Percentiles rank a stretch among this genome's conserved stretches.
phyloP scores from a whole-genome alignment of 2,113 vertebrate species.

The Chitala chitala region DNA sequence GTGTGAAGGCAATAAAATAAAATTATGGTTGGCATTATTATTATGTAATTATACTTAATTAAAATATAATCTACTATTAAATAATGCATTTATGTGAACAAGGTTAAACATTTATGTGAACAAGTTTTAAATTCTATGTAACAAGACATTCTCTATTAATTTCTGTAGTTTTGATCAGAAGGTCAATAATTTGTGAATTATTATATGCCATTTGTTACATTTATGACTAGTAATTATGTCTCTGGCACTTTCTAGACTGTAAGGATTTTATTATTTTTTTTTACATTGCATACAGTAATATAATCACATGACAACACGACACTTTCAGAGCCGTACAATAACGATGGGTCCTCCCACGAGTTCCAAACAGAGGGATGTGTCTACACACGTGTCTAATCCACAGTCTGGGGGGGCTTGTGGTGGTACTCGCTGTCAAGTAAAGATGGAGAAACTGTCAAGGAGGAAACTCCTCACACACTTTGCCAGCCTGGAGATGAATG shows the following conservation, averaged over 20 bases:
- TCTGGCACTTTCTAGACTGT: background rate
- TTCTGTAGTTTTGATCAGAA: background rate
- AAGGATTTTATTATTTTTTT: no score
- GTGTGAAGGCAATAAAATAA: conserved; percentile 1
- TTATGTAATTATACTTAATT: background rate
- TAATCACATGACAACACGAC: background rate
- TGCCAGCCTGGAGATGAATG: no score
- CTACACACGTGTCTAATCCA: no score
- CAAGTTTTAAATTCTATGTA: conserved; percentile 30
- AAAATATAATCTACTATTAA: background rate
- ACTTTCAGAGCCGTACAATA: background rate
- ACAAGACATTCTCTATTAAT: background rate
- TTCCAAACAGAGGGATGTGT: no score
- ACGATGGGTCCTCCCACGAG: background rate
- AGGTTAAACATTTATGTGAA: conserved; percentile 55
- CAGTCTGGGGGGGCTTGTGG: no score
- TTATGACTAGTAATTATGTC: conserved; percentile 9
- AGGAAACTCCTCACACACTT: no score
- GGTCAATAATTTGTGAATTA: conserved; percentile 6
- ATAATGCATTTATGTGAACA: background rate
- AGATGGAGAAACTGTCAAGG: no score
- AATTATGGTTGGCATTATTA: background rate
- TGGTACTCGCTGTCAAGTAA: no score
- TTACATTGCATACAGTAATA: conserved; percentile 7
- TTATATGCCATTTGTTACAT: background rate